These are phyloP conservation scores for Cyanoliseus patagonus DNA, from an alignment of 2,113 vertebrate genomes.

Conservation along the genomic window DNA sequence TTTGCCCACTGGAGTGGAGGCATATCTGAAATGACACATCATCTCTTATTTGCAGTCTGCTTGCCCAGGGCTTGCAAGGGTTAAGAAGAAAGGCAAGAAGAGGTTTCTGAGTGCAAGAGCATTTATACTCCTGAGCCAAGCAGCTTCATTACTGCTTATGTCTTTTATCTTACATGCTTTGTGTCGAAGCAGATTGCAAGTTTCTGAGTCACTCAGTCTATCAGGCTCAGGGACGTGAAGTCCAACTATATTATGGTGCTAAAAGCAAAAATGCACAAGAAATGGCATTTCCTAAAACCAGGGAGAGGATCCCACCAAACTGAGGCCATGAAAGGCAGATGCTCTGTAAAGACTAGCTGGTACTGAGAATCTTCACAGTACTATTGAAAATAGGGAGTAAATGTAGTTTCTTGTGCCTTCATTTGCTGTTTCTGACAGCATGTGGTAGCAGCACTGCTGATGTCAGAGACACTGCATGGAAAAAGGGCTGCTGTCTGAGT, in stretches of 20 bases:
- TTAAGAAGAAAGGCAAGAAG: conserved; percentile 39
- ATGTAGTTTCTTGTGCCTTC: background rate
- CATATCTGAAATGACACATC: background rate
- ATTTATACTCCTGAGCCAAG: background rate
- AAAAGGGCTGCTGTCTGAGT: background rate
- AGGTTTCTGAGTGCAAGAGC: background rate
- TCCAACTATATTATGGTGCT: background rate
- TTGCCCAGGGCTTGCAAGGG: background rate
- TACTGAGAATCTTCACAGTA: background rate
- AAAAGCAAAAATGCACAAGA: background rate
- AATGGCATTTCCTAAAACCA: background rate
- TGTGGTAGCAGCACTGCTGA: background rate
- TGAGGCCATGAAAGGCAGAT: background rate
- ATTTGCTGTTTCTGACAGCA: background rate
- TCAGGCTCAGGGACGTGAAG: background rate
- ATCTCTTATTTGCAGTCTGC: background rate
- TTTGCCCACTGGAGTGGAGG: background rate
- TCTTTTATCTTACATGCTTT: conserved; percentile 13
- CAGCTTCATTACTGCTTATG: background rate
- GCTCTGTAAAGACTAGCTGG: background rate
- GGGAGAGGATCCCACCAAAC: background rate
- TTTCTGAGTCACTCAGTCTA: conserved; percentile 26
- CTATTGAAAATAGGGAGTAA: background rate
- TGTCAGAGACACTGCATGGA: background rate
- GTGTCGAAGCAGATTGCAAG: conserved; percentile 35